Percentiles rank a stretch among this genome's conserved stretches.
These are phyloP conservation scores for Aurelia sp. DNA, from an alignment of 30 jellyfish, hydroid and myxozoan species.

Conservation along the genomic window DNA sequence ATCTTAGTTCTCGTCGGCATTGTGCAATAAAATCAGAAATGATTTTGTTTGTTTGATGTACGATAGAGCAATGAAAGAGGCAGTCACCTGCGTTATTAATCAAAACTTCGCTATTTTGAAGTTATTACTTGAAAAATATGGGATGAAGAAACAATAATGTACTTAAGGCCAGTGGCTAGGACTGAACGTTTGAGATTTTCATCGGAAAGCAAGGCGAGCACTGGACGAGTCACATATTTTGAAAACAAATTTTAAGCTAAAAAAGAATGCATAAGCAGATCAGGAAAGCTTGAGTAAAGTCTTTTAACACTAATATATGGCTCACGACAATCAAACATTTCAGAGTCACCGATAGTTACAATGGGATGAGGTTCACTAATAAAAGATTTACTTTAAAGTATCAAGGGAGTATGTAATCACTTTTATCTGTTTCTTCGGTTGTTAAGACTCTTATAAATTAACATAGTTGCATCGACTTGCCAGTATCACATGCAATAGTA, in stretches of 20 bases:
- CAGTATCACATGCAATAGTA: neutral
- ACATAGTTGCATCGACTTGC: neutral
- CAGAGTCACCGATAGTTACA: slow-evolving; percentile 19
- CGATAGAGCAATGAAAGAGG: slow-evolving; percentile 20
- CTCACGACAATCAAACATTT: slow-evolving; percentile 63
- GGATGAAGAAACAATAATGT: slow-evolving; percentile 1
- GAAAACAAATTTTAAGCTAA: slow-evolving; percentile 45
- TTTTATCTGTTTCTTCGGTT: slow-evolving; percentile 20
- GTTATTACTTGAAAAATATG: slow-evolving; percentile 9
- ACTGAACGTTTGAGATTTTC: slow-evolving; percentile 14
- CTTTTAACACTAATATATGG: slow-evolving; percentile 63
- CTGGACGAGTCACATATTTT: neutral
- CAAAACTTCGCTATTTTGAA: slow-evolving; percentile 6
- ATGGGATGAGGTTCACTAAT: slow-evolving; percentile 13
- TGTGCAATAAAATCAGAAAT: slow-evolving; percentile 57
- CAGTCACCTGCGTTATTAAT: slow-evolving; percentile 30
- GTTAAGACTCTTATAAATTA: slow-evolving; percentile 29
- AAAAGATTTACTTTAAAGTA: slow-evolving; percentile 29
- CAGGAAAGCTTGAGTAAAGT: slow-evolving; percentile 74
- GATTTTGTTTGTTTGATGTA: slow-evolving; percentile 51
- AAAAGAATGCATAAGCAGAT: slow-evolving; percentile 59
- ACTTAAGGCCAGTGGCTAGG: slow-evolving; percentile 8
- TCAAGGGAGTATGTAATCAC: slow-evolving; percentile 36
- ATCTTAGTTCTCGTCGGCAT: slow-evolving; percentile 73
- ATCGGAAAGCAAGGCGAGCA: slow-evolving; percentile 8